phyloP scores from a whole-genome alignment of 1,140 invertebrate species.

The Cheumatopsyche charites region DNA sequence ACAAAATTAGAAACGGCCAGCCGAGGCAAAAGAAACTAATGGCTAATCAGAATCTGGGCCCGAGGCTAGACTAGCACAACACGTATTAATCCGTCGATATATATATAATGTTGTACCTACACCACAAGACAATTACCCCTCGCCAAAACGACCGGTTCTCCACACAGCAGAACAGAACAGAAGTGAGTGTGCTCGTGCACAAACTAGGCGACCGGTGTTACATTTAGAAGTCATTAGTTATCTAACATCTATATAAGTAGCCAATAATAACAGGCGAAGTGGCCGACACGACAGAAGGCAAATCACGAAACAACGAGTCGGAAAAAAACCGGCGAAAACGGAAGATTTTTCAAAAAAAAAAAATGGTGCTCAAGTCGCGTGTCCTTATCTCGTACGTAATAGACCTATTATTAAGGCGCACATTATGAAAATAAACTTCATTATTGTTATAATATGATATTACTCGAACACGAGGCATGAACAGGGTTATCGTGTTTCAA shows the following conservation, averaged over 20 bases:
- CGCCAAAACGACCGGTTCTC: too few species aligned
- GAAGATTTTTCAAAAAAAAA: too few species aligned
- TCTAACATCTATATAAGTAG: slow-evolving; percentile 3
- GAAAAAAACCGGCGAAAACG: not conserved
- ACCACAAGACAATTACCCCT: too few species aligned
- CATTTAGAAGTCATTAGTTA: slow-evolving; percentile 17
- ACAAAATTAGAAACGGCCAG: slow-evolving; percentile 11
- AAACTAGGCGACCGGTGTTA: slow-evolving; percentile 1
- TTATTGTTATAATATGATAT: too few species aligned
- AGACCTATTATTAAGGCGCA: too few species aligned
- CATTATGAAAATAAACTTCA: too few species aligned
- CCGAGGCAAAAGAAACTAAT: slow-evolving; percentile 14
- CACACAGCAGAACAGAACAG: too few species aligned
- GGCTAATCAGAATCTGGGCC: slow-evolving; percentile 17
- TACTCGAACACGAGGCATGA: too few species aligned
- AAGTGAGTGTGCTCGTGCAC: not conserved
- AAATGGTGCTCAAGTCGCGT: too few species aligned
- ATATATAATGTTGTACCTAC: too few species aligned
- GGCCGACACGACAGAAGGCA: not conserved
- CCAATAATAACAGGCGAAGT: not conserved
- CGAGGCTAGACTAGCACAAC: not conserved
- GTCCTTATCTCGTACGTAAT: too few species aligned
- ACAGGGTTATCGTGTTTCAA: too few species aligned
- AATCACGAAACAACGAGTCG: not conserved
- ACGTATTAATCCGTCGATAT: slow-evolving; percentile 17